phyloP scores from a whole-genome alignment of 92 coral and sea anemone species.

The Blastomussa wellsi region DNA sequence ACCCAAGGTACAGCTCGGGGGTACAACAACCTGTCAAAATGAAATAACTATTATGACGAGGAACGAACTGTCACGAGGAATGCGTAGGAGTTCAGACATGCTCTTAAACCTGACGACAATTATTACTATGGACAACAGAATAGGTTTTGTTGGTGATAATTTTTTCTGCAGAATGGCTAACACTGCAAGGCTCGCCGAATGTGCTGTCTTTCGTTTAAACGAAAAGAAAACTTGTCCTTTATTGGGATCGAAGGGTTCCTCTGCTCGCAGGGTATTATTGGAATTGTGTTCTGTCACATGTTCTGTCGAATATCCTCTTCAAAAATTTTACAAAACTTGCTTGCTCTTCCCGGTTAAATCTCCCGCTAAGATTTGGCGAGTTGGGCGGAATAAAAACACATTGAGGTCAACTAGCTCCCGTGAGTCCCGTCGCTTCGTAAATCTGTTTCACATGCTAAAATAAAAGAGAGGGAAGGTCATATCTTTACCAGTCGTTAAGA shows the following conservation, averaged over 20 bases:
- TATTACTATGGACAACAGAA: no score
- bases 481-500: neutral
- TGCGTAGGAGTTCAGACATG: neutral
- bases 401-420: neutral
- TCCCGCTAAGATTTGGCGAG: constrained; percentile 7
- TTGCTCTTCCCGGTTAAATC: neutral
- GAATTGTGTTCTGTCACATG: no score
- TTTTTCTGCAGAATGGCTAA: no score
- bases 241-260: no score
- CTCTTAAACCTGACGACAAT: no score
- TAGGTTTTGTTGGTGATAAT: no score
- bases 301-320: no score
- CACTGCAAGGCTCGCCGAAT: no score
- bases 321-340: neutral
- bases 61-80: no score
- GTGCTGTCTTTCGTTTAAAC: no score
- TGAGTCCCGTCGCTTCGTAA: neutral
- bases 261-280: no score
- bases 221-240: no score
- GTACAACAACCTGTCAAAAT: constrained; percentile 47
- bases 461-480: neutral
- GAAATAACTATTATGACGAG: neutral
- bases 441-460: neutral
- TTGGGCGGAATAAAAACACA: neutral
- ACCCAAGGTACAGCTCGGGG: constrained; percentile 50